Evolutionary conservation across 2,797 vertebrate species (phyloP).

Genomic region (Limosa lapponica): DNA sequence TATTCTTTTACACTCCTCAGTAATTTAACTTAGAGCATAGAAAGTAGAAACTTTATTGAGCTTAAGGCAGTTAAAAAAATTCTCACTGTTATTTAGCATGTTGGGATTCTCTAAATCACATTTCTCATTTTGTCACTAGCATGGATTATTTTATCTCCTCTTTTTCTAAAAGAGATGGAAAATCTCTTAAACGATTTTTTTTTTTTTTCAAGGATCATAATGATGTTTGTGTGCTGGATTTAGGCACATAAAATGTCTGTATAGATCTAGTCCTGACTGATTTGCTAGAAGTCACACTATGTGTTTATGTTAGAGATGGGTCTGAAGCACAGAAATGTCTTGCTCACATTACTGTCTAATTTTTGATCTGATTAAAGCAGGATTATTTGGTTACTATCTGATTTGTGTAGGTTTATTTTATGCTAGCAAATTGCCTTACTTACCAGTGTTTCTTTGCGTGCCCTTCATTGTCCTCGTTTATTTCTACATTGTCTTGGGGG

Average conservation of each 20-base stretch:
- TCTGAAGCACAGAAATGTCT: neutral
- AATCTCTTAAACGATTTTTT: neutral
- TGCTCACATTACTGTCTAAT: neutral
- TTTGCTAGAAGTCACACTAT: neutral
- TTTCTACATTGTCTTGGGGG: constrained; percentile 67
- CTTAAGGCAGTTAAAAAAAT: neutral
- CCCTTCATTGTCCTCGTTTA: constrained; percentile 67
- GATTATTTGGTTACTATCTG: neutral
- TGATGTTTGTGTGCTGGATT: neutral
- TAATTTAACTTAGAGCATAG: neutral
- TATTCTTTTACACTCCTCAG: neutral
- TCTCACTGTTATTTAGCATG: neutral
- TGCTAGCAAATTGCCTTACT: constrained; percentile 15
- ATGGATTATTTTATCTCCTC: neutral
- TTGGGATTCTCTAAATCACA: neutral
- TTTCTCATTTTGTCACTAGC: neutral
- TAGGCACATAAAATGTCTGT: neutral
- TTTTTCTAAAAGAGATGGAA: neutral
- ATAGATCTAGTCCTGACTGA: neutral
- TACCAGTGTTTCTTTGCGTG: neutral
- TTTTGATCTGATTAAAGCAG: neutral
- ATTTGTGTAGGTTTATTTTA: constrained; percentile 21
- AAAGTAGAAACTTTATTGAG: neutral
- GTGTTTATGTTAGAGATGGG: neutral
- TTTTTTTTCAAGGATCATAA: neutral